These are phyloP conservation scores for Ammodytes dubius DNA, from an alignment of 2,113 vertebrate genomes.

Conservation along the genomic window DNA sequence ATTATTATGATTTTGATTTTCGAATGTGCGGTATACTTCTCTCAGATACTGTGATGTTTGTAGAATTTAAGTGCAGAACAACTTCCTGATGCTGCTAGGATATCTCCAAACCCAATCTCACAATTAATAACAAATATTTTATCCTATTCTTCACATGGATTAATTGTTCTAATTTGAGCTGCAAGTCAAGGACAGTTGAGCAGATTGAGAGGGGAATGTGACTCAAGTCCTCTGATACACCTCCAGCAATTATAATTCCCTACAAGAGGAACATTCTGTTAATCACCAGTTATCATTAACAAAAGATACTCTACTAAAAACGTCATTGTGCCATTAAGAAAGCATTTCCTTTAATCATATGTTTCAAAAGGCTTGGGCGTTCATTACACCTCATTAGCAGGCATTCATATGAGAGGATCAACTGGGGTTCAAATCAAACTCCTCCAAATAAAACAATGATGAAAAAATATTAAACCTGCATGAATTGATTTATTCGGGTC, in stretches of 20 bases:
- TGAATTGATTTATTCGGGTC: background rate
- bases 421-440: background rate
- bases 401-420: background rate
- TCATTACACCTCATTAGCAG: background rate
- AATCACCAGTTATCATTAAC: background rate
- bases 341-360: background rate
- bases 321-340: background rate
- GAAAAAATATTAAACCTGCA: background rate
- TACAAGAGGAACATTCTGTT: background rate
- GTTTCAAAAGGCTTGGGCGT: background rate
- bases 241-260: background rate
- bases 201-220: background rate
- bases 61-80: too few relatives aligned
- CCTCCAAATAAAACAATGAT: background rate
- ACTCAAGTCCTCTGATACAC: background rate
- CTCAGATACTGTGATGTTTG: background rate
- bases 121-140: slow-evolving; percentile 20
- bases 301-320: background rate
- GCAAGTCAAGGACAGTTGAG: background rate
- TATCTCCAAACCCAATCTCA: background rate
- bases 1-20: background rate
- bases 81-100: background rate
- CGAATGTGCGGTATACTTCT: background rate
- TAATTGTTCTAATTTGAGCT: slow-evolving; percentile 6
- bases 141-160: slow-evolving; percentile 19